Conservation (phyloP, 2,113 vertebrate species). For the Cathartes aura region DNA sequence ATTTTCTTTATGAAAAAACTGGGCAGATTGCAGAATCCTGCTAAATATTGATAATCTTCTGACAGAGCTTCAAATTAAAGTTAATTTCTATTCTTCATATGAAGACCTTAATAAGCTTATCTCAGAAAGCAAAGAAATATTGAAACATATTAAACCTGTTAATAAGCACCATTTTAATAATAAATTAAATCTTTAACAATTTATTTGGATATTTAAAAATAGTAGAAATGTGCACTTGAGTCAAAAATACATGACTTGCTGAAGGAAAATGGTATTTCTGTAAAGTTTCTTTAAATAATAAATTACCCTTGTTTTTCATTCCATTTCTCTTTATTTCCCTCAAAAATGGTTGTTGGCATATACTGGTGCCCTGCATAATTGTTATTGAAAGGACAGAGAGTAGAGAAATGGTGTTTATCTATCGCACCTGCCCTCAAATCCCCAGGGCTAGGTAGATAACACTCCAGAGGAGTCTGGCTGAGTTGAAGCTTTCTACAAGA, state of each 20-base stretch:
- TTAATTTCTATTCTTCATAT: neutral
- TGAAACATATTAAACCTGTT: neutral
- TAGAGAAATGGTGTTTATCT: neutral
- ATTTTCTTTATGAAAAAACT: neutral
- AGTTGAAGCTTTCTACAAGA: neutral
- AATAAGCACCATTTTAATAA: neutral
- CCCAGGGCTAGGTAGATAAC: neutral
- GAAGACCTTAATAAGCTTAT: neutral
- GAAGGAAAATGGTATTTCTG: neutral
- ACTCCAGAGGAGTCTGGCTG: neutral
- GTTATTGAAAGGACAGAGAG: neutral
- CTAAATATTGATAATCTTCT: neutral
- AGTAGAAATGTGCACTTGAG: neutral
- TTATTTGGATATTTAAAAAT: neutral
- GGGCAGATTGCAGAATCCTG: neutral
- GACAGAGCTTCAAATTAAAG: neutral
- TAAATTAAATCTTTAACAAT: neutral
- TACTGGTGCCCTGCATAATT: neutral
- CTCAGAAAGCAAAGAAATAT: neutral
- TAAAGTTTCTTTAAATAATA: neutral
- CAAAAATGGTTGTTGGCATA: neutral
- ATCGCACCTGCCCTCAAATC: neutral
- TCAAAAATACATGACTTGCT: neutral
- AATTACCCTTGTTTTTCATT: neutral
- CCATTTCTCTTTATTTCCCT: neutral